These are phyloP conservation scores for Wasmannia auropunctata DNA, from an alignment of 1,140 invertebrate species.

Conservation along the genomic window DNA sequence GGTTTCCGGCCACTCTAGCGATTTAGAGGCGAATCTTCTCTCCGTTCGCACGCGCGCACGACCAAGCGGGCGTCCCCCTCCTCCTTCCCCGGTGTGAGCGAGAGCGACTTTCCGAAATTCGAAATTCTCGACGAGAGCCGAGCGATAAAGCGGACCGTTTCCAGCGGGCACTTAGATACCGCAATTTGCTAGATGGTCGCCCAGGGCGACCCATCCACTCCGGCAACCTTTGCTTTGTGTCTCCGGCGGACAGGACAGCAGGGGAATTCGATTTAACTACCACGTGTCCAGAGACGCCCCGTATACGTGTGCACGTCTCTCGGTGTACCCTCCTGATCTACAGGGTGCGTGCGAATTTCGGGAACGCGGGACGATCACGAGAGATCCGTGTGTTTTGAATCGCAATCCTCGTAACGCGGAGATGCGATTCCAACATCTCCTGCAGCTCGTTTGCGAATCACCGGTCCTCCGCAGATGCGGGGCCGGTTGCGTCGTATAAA, in stretches of 20 bases:
- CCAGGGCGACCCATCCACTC: slow-evolving; percentile 75
- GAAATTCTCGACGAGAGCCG: slow-evolving; percentile 69
- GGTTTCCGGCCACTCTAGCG: slow-evolving; percentile 46
- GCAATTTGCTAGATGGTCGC: slow-evolving; percentile 77
- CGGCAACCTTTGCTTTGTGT: slow-evolving; percentile 78
- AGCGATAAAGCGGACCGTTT: slow-evolving; percentile 74
- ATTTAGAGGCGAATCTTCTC: slow-evolving; percentile 37
- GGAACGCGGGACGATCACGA: background rate
- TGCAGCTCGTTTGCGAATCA: background rate
- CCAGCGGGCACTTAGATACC: slow-evolving; percentile 74
- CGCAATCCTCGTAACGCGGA: too few relatives aligned
- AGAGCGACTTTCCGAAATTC: slow-evolving; percentile 73
- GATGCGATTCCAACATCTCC: background rate
- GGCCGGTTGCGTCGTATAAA: background rate
- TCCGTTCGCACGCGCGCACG: background rate
- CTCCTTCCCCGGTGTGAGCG: slow-evolving; percentile 25
- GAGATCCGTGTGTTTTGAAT: background rate
- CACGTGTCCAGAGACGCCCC: slow-evolving; percentile 69
- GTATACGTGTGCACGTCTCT: slow-evolving; percentile 55
- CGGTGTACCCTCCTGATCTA: slow-evolving; percentile 52
- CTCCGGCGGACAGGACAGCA: slow-evolving; percentile 77
- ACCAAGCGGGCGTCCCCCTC: too few relatives aligned
- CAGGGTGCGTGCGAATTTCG: slow-evolving; percentile 62
- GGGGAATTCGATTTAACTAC: slow-evolving; percentile 82
- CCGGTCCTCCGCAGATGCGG: background rate